phyloP scores from a whole-genome alignment of 2,888 invertebrate genomes.

The Colletes collaris region DNA sequence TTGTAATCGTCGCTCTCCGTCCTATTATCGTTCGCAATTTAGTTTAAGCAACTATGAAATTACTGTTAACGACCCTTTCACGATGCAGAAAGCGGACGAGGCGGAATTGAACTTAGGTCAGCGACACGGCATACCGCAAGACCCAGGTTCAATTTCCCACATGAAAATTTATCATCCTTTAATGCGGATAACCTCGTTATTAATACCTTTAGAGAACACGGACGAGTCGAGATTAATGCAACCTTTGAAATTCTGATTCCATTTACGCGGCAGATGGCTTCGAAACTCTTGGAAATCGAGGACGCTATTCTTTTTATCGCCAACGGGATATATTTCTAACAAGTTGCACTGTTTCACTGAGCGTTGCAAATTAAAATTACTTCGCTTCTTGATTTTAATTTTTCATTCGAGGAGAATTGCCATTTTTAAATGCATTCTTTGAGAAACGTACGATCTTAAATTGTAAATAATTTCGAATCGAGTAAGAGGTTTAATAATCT shows the following conservation, averaged over 20 bases:
- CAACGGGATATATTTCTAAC: no score
- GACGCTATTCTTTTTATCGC: no score
- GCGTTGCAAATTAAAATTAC: no score
- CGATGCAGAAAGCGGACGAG: constrained; percentile 7
- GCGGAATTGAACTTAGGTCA: constrained; percentile 24
- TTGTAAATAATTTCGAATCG: no score
- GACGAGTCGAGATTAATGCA: neutral
- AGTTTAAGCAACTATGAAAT: constrained; percentile 38
- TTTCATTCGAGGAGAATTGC: no score
- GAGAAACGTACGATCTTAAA: no score
- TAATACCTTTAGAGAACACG: neutral
- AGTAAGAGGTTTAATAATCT: no score
- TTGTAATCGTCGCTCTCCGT: constrained; percentile 29
- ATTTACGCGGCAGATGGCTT: no score
- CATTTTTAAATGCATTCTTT: no score
- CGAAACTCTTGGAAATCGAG: no score
- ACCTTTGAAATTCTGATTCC: neutral
- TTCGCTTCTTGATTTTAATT: no score
- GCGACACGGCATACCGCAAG: neutral
- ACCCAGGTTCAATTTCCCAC: constrained; percentile 22
- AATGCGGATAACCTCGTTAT: constrained; percentile 7
- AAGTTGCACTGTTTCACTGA: no score
- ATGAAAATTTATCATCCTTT: constrained; percentile 34
- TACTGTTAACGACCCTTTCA: constrained; percentile 28
- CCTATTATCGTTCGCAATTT: constrained; percentile 45